These are phyloP conservation scores for Siderastrea radians DNA, from an alignment of 92 coral and sea anemone genomes.

Conservation along the genomic window DNA sequence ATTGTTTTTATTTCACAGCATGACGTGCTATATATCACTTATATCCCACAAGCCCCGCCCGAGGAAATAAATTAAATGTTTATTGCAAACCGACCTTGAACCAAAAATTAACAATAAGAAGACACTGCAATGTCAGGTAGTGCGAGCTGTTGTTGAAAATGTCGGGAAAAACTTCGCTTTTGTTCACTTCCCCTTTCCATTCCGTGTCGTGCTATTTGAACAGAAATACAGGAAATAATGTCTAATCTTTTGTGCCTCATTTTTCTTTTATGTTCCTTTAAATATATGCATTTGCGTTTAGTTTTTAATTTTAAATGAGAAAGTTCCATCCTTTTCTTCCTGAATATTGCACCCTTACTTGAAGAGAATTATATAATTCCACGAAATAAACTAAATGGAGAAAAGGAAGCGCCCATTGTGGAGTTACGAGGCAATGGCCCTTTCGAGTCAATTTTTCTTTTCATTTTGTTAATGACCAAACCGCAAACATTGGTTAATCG, in stretches of 20 bases:
- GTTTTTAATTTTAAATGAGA: neutral
- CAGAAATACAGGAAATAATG: slow-evolving; percentile 2
- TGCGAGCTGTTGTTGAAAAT: neutral
- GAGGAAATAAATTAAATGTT: slow-evolving; percentile 6
- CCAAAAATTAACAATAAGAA: neutral
- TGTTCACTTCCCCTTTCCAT: neutral
- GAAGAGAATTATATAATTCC: neutral
- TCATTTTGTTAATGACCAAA: slow-evolving; percentile 46
- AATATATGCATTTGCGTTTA: slow-evolving; percentile 30
- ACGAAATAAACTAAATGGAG: neutral
- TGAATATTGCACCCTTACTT: neutral
- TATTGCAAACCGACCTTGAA: slow-evolving; percentile 29
- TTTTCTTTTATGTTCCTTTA: slow-evolving; percentile 14
- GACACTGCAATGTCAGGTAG: neutral
- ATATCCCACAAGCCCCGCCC: slow-evolving; percentile 12
- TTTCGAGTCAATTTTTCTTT: slow-evolving; percentile 15
- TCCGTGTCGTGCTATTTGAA: neutral
- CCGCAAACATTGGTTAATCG: slow-evolving; percentile 46
- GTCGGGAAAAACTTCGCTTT: neutral
- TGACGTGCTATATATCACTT: slow-evolving; percentile 2
- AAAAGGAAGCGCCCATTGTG: neutral
- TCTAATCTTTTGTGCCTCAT: slow-evolving; percentile 31
- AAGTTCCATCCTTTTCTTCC: neutral
- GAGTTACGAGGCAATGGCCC: neutral
- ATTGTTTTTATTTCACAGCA: neutral